Evolutionary conservation across 1,140 invertebrate species (phyloP).

Genomic region (Drosophila watanabei): DNA sequence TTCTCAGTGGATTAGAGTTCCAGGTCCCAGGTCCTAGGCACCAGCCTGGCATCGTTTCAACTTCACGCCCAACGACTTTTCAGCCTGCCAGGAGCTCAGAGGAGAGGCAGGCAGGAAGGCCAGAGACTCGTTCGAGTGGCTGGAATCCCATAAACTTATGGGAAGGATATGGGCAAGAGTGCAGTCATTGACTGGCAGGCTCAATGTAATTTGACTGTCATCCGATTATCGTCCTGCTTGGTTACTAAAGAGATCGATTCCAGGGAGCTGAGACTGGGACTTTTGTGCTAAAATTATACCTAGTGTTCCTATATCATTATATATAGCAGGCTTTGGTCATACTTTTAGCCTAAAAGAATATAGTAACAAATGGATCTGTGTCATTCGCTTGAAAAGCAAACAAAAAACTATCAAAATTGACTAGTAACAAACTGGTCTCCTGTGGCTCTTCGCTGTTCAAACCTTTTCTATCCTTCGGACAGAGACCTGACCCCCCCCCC

Average conservation of each 20-base stretch:
- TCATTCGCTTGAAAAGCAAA: too few relatives aligned
- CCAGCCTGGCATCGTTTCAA: constrained; percentile 38
- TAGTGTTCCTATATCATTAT: too few relatives aligned
- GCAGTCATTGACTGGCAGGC: constrained; percentile 5
- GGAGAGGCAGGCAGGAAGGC: too few relatives aligned
- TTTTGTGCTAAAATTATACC: too few relatives aligned
- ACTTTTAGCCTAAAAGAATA: too few relatives aligned
- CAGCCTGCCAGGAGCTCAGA: too few relatives aligned
- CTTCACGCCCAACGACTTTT: constrained; percentile 73
- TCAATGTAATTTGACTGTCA: constrained; percentile 49
- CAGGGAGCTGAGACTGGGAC: not conserved
- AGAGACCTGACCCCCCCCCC: not conserved
- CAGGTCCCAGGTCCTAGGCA: not conserved
- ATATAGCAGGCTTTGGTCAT: not conserved
- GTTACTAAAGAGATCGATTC: constrained; percentile 3
- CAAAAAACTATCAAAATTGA: not conserved
- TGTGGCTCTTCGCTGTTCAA: too few relatives aligned
- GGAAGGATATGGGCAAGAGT: too few relatives aligned
- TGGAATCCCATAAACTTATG: not conserved
- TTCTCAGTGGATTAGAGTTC: constrained; percentile 67
- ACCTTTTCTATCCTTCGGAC: not conserved
- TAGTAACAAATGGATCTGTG: too few relatives aligned
- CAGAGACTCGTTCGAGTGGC: not conserved
- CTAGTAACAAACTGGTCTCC: not conserved
- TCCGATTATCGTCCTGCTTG: constrained; percentile 18